These are phyloP conservation scores for Drosophila dives DNA, from an alignment of 2,888 invertebrate species.

Conservation along the genomic window DNA sequence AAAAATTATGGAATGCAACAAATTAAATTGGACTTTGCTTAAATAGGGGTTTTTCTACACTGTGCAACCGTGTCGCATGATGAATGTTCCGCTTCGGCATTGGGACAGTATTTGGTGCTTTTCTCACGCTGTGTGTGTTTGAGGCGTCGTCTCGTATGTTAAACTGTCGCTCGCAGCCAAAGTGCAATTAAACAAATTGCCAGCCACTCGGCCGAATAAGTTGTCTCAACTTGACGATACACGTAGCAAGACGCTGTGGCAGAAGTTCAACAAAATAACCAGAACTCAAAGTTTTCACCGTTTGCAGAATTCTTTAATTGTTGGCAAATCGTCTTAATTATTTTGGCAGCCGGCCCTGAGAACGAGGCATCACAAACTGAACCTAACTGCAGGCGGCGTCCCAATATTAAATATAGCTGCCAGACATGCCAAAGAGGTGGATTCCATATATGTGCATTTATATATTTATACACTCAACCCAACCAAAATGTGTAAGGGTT, in stretches of 20 bases:
- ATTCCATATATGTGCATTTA: constrained; percentile 8
- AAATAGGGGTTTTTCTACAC: constrained; percentile 1
- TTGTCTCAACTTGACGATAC: constrained; percentile 3
- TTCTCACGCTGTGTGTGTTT: constrained; percentile 72
- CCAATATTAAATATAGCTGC: constrained; percentile 45
- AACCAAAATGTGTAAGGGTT: neutral
- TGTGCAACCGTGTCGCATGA: constrained; percentile 56
- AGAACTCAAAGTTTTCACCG: constrained; percentile 6
- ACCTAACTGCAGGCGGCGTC: constrained; percentile 46
- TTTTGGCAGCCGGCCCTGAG: constrained; percentile 71
- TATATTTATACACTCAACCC: neutral
- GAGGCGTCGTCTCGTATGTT: constrained; percentile 81
- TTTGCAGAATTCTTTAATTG: constrained; percentile 83
- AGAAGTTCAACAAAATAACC: neutral
- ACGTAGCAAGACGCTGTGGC: neutral
- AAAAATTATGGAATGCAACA: neutral
- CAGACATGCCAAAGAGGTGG: constrained; percentile 45
- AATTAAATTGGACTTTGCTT: neutral
- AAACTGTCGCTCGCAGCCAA: constrained; percentile 83
- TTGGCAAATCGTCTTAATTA: constrained; percentile 84
- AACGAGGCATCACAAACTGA: constrained; percentile 26
- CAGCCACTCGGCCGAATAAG: constrained; percentile 38
- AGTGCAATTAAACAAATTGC: constrained; percentile 85
- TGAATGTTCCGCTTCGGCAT: constrained; percentile 59
- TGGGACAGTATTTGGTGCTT: constrained; percentile 62